Evolutionary conservation across 2,797 vertebrate genomes (phyloP), one percentile per base, ranked within the genome.

Genomic region (Sebastes aleutianus): DNA sequence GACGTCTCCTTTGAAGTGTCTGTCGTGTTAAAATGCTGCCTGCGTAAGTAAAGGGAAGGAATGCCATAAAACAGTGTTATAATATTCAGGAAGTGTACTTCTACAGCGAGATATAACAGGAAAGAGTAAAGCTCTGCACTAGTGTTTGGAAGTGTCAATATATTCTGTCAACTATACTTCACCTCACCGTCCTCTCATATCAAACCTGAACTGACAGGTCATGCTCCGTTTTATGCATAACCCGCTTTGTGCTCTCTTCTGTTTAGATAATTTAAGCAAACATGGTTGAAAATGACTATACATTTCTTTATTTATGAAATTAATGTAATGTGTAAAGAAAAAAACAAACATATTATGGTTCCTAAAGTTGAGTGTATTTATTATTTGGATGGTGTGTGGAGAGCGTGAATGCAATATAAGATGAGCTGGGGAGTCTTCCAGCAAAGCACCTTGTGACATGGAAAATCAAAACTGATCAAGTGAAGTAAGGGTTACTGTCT

Each of bases 251-350:
- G 66, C 77, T 87, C 76, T 70, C 64, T 82, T 47, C 43, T 22
- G 4, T 62, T 83, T 71, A 85, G 64, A 86, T 91, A 74, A 88
- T 87, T 91, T 92, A 86, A 93, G 81, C 77, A 82, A 83, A 88
- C 79, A 22, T 85, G 50, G 74, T 88, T 87, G 76, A 83, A 70
- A 78, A 75, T 86, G 31, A 88, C 88, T 92, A 91, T 93, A 87
- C 84, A 82, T 90, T 84, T 85, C n/a, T 84, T 91, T 91, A 95
- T 95, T 95, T 94, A 95, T 94, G 80, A 91, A 88, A 87, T 87
- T 79, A 82, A 78, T 89, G 83, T 85, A 82, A 85, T 82, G 56
- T 91, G 78, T 90, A 70, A 74, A 91, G 12, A 70, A 73, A 67
- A 62, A 57, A 58, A 64, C 27, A 53, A 53, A 53, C 20, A 56